Evolutionary conservation across 1,140 invertebrate genomes (phyloP).

Genomic region (Plectrocnemia conspersa): DNA sequence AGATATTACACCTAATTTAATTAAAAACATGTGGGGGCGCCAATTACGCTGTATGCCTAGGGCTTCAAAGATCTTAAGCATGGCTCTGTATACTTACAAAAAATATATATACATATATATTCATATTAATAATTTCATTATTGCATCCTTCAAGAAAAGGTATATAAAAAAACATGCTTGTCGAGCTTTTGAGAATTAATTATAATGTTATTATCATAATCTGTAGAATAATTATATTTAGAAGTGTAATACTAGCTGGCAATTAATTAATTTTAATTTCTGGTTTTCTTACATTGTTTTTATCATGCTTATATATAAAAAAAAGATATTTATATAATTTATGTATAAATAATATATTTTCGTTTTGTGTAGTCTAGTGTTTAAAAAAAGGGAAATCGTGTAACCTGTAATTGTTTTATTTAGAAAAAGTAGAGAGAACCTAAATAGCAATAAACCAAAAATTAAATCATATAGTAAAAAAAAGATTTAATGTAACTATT

Average conservation of each 20-base stretch:
- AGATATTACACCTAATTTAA: no score
- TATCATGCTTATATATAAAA: constrained; percentile 2
- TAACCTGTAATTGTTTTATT: constrained; percentile 22
- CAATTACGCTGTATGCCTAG: no score
- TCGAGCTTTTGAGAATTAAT: constrained; percentile 36
- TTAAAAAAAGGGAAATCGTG: constrained; percentile 18
- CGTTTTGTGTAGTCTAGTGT: constrained; percentile 27
- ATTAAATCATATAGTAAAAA: constrained; percentile 23
- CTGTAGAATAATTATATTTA: constrained; percentile 33
- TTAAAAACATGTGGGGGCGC: no score
- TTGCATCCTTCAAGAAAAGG: constrained; percentile 28
- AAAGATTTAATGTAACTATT: background rate
- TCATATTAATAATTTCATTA: constrained; percentile 33
- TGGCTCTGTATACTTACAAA: no score
- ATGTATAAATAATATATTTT: constrained; percentile 30
- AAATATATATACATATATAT: no score
- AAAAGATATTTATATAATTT: constrained; percentile 5
- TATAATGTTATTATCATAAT: constrained; percentile 29
- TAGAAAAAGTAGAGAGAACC: constrained; percentile 18
- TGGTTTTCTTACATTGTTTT: constrained; percentile 11
- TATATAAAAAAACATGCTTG: constrained; percentile 35
- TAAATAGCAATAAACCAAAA: constrained; percentile 36
- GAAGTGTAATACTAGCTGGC: constrained; percentile 13
- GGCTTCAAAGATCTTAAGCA: no score
- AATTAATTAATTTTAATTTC: constrained; percentile 11